phyloP scores from a whole-genome alignment of 2,113 vertebrate species.

The Pan troglodytes region NHGRI_mPanTro3-v2.1_pri NC_072411.2:34925001-34925500 shows the following conservation, averaged over 20 bases:
- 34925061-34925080: not conserved
- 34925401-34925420: constrained; percentile 6
- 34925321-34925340: not conserved
- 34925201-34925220: not conserved
- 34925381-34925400: not conserved
- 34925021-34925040: not conserved
- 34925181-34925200: not conserved
- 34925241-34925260: not conserved
- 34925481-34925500: constrained; percentile 39
- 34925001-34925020: not conserved
- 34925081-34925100: not conserved
- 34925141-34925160: not conserved
- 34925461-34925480: constrained; percentile 39
- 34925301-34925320: not conserved
- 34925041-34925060: not conserved
- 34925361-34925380: constrained; percentile 28
- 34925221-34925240: not conserved
- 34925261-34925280: not conserved
- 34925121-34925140: not conserved
- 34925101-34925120: not conserved
- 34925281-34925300: not conserved
- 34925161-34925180: not conserved
- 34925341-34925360: not conserved
- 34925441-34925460: constrained; percentile 21
- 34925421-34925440: not conserved